These are phyloP conservation scores for Amblyteles armatorius DNA, from an alignment of 2,888 invertebrate species.

Conservation along the genomic window DNA sequence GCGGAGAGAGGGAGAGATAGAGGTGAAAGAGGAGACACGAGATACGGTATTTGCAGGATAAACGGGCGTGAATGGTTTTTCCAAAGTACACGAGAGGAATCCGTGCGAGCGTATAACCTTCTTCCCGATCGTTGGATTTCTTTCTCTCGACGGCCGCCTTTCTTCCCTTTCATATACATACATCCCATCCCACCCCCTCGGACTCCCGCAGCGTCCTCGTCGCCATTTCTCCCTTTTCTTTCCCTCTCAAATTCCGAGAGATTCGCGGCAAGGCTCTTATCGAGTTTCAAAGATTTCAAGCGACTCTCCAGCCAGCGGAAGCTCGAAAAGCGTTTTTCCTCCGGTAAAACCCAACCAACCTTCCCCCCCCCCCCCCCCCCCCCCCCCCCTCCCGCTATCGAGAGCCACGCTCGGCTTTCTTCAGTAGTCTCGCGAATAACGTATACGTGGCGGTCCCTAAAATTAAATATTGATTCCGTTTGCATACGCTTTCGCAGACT, in stretches of 20 bases:
- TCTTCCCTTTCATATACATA: slow-evolving; percentile 15
- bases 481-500: slow-evolving; percentile 60
- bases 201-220: slow-evolving; percentile 1
- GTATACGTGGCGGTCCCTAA: slow-evolving; percentile 66
- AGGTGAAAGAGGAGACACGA: slow-evolving; percentile 31
- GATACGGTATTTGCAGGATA: slow-evolving; percentile 64
- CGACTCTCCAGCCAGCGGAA: slow-evolving; percentile 35
- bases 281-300: slow-evolving; percentile 74
- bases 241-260: slow-evolving; percentile 47
- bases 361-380: not conserved
- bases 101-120: slow-evolving; percentile 66
- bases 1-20: not conserved
- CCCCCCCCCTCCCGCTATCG: not conserved
- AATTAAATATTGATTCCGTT: slow-evolving; percentile 78
- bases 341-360: not conserved
- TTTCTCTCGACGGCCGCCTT: slow-evolving; percentile 7
- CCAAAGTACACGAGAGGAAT: slow-evolving; percentile 63
- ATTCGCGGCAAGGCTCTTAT: slow-evolving; percentile 69
- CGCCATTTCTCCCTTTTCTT: slow-evolving; percentile 18
- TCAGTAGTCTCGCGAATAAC: slow-evolving; percentile 13
- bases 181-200: not conserved
- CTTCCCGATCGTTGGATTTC: slow-evolving; percentile 47
- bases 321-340: slow-evolving; percentile 41
- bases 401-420: slow-evolving; percentile 2
- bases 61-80: slow-evolving; percentile 67